Base-by-base conservation (phyloP, 1,140 invertebrate species). In the Drosophila persimilis region DNA sequence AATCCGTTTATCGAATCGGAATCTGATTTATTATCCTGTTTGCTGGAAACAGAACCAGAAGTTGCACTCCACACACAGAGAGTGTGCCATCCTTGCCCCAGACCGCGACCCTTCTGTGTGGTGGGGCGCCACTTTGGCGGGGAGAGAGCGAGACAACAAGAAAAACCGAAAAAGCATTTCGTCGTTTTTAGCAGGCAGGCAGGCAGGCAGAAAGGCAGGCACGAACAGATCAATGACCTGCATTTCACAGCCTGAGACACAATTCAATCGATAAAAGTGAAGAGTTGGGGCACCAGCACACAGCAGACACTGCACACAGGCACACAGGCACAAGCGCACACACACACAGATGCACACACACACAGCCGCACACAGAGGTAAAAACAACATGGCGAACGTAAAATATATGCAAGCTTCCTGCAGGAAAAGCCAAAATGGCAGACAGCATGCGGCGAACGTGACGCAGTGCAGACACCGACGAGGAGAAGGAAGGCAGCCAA, bases 231-330 rank as follows among this genome's bases (percentile, higher is more conserved):
- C 84, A 89, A 89, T 89, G 84, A 89, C 84, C 84, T 89, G 84
- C 80, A 89, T 89, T 89, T 89, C 84, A 80, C 76, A 85, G 80
- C 71, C 75, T 76, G 84, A 89, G 84, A 89, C 84, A 84, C 79
- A 89, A 77, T 89, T 84, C 84, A 89, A 89, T 89, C 84, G 84
- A 89, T 89, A 89, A 89, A 89, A 89, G 73, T 77, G 79, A 73
- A 89, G 84, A 89, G 84, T 89, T 89, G 85, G 84, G 80, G 84
- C 76, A 84, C 74, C 70, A 73, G 83, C 57, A 66, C 73, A 76
- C 61, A 78, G 35, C 80, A 83, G 56, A 71, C 58, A 59, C 15
- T 51, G 77, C 63, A 73, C 69, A 71, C 63, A 72, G 48, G 74
- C 29, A 31, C 1, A 9, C 8, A 31, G 0, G 7, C 24, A 1